phyloP scores from a whole-genome alignment of 2,888 invertebrate species.

The Noctua pronuba region DNA sequence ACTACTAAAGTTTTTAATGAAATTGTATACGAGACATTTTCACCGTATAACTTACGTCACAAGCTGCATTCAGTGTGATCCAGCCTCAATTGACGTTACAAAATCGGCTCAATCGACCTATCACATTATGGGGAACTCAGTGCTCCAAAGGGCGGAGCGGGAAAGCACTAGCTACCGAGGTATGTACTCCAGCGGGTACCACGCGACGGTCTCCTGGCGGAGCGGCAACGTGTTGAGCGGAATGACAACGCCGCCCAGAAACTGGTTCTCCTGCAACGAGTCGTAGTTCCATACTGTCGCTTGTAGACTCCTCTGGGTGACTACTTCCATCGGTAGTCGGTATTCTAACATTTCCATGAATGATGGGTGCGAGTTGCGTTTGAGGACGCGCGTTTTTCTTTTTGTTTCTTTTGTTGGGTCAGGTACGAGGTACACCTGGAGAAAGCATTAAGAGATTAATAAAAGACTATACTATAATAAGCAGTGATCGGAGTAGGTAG shows the following conservation, averaged over 20 bases:
- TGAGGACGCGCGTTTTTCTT: conserved; percentile 98
- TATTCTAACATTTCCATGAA: conserved; percentile 99
- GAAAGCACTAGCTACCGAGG: conserved; percentile 85
- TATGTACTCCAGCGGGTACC: conserved; percentile 94
- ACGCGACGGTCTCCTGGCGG: conserved; percentile 94
- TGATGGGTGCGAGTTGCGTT: conserved; percentile 98
- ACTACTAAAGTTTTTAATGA: conserved; percentile 11
- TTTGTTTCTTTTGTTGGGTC: conserved; percentile 98
- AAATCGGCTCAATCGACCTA: conserved; percentile 49
- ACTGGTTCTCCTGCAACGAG: conserved; percentile 97
- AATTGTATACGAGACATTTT: conserved; percentile 14
- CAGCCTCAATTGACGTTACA: conserved; percentile 30
- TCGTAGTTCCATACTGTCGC: conserved; percentile 99
- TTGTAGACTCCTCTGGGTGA: conserved; percentile 94
- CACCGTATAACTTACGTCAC: not conserved
- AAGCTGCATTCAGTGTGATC: conserved; percentile 25
- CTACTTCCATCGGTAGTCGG: conserved; percentile 94
- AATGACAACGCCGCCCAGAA: conserved; percentile 97
- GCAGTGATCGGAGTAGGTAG: no score
- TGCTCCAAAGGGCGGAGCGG: conserved; percentile 82
- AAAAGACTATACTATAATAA: not conserved
- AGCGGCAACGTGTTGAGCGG: conserved; percentile 94
- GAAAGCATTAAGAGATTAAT: not conserved
- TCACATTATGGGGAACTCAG: conserved; percentile 63
- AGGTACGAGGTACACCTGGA: conserved; percentile 95